Evolutionary conservation across 1,140 invertebrate genomes (phyloP), one percentile per base, ranked within the genome.

Genomic region (Hesperophylax magnus): DNA sequence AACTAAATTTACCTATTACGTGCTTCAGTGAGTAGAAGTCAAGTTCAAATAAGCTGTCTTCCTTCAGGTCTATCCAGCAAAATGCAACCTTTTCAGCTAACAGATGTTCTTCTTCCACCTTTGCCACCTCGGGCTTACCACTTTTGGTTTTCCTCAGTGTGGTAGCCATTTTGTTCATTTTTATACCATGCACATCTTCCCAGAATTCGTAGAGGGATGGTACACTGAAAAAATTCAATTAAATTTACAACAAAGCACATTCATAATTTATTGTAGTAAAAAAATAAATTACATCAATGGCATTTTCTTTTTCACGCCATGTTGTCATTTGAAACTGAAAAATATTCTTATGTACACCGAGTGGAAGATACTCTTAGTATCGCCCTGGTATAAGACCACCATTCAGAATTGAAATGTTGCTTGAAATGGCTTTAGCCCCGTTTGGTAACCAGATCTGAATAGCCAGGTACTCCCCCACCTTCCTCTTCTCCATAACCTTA

Each of bases 181-280:
- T 89, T 6, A 93, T 88, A 22, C 92, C 93, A 85, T 92, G 86
- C 3, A 93, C 86, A 85, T 91, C 85, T 17, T 89, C 85, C 92
- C 92, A 94, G 84, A 90, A 87, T 39, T 93, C 88, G 85, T 93
- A 93, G 79, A 94, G 90, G 7, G 88, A 87, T 53, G 94, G 92
- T 4, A 96, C 86, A 83, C 92, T 92, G 80, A 85, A 85, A 79
- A 18, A 77, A 18, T 60, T 27, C 0, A 47, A 47, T 47, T 47
- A 39, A 39, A 39, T 39, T 58, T 27, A 60, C n/a, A 0, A 60
- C 17, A 17, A 39, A 39, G 9, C 8, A 60, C 56, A n/a, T n/a
- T n/a, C n/a, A n/a, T n/a, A n/a, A n/a, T n/a, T n/a, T n/a, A n/a
- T n/a, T n/a, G n/a, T n/a, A n/a, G n/a, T n/a, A n/a, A n/a, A n/a